These are phyloP conservation scores for Crotalus helleri DNA, from an alignment of 2,113 vertebrate genomes.

Conservation along the genomic window DNA sequence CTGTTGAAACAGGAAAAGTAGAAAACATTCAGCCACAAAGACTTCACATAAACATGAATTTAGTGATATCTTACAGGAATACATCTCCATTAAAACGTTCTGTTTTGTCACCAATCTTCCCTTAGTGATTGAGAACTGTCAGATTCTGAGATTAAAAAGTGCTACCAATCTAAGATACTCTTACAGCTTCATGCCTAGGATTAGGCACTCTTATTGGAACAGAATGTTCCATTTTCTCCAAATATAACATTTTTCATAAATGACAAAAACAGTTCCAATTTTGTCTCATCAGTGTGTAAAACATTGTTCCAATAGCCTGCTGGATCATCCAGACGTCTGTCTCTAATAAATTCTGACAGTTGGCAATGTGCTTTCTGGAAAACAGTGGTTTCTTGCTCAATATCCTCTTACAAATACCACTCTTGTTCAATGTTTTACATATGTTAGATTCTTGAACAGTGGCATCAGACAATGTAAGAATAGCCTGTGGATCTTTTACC, in stretches of 20 bases:
- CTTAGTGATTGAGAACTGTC: neutral
- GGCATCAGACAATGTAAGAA: neutral
- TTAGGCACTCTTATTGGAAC: neutral
- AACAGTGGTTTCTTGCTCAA: neutral
- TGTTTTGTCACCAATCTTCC: neutral
- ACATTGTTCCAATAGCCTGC: neutral
- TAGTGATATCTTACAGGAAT: no score
- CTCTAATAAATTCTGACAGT: neutral
- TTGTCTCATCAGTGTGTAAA: neutral
- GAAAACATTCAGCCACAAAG: neutral
- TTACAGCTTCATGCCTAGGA: neutral
- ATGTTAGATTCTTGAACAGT: neutral
- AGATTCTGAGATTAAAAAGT: neutral
- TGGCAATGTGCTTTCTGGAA: neutral
- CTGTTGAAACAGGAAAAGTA: neutral
- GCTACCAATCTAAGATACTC: neutral
- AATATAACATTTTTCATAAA: neutral
- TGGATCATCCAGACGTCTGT: neutral
- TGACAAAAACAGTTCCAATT: neutral
- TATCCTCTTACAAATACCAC: neutral
- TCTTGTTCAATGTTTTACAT: neutral
- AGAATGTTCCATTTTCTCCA: neutral
- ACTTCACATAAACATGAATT: no score
- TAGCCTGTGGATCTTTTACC: neutral
- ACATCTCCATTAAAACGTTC: neutral